Base-by-base conservation (phyloP, 64 coral and sea anemone species). In the Montipora capricornis region DNA sequence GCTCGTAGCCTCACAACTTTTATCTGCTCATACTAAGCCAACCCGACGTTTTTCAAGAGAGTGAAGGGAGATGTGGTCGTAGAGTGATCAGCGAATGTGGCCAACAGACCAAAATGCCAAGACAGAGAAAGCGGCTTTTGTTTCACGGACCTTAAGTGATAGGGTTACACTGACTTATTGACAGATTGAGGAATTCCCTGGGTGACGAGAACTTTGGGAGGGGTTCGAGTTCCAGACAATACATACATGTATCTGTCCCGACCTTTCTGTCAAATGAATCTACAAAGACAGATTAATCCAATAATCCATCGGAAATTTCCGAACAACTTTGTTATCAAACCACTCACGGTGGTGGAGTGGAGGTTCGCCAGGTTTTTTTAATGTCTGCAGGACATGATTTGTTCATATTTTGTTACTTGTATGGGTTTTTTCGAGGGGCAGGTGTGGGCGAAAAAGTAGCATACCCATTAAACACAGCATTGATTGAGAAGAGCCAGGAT, bases 101-200 rank as follows among this genome's bases (percentile, higher is more conserved):
- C 55, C 45, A 64, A 19, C 53, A 76, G 90, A 57, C 81, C 80
- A 67, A 92, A 77, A 92, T 84, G 80, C 82, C 57, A 10, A 75
- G 80, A 64, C 85, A 75, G 73, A 92, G 90, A 85, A 85, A 84
- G 81, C 74, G 90, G 90, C 79, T 92, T 75, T 82, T 84, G 90
- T 92, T 92, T 92, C 90, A 92, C 68, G 79, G 73, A 68, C 47
- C 44, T 20, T 15, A 47, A 64, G 82, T 73, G 82, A 86, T 71
- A 86, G 67, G 47, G 46, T 86, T 86, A 71, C 82, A 86, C 19
- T 45, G 16, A 68, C 68, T 68, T 66, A 66, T 14, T 73, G 82
- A 71, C 82, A 86, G 82, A 86, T 86, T 59, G 64, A 44, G 82
- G 64, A 68, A 86, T 86, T 86, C 82, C 82, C 67, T n/a, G 66